Evolutionary conservation across 2,888 invertebrate species (phyloP), one percentile per base, ranked within the genome.

Genomic region (Piscicola geometra): DNA sequence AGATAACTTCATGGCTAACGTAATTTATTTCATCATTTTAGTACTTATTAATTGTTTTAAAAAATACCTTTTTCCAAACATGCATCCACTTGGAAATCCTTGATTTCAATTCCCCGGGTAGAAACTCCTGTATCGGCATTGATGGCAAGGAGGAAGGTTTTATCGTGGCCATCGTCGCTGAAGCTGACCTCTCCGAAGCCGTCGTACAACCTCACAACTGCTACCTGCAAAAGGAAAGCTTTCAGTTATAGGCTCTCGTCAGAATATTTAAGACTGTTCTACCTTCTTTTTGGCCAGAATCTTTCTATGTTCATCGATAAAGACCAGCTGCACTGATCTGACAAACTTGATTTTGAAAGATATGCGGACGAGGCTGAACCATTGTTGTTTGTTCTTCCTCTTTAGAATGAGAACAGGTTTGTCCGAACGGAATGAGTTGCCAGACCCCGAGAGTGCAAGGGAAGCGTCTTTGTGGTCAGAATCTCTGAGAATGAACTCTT

Each of bases 31-130:
- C n/a, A n/a, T n/a, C n/a, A n/a, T n/a, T n/a, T n/a, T n/a, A n/a
- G n/a, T n/a, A n/a, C n/a, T n/a, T n/a, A n/a, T n/a, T n/a, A n/a
- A n/a, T n/a, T n/a, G n/a, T n/a, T n/a, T n/a, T 21, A 47, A 47
- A n/a, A 47, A 15, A 15, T 50, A 73, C 73, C 52, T 36, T 56
- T 35, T 18, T 25, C 32, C 25, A 73, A 35, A 60, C 73, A 73
- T 18, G 73, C 73, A 21, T 73, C 60, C 64, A 73, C n/a, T 15
- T n/a, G 35, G 64, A 73, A 73, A 36, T 64, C 73, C 33, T 73
- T 64, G 15, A 73, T 36, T 18, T 73, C 73, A 33, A 73, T 25
- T 33, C 18, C 35, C 3, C 3, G 5, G 9, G 21, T 25, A 25
- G 9, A 25, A 56, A 25, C 21, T 3, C n/a, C 60, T 56, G 3